Evolutionary conservation across 2,888 invertebrate genomes (phyloP).

Genomic region (Drosophila kanekoi): DNA sequence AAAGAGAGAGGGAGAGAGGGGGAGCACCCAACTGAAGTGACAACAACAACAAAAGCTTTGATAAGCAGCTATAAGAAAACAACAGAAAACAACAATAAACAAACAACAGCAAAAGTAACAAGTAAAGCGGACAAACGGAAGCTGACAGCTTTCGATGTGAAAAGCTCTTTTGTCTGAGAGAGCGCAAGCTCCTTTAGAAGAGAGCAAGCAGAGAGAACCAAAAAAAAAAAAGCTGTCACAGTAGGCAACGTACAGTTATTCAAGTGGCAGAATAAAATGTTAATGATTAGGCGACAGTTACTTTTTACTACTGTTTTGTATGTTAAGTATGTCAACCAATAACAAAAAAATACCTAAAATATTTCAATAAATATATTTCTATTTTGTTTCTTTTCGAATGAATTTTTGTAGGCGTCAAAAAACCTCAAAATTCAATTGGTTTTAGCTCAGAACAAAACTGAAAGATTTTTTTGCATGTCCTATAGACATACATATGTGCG

Average conservation of each 20-base stretch:
- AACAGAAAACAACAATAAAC: conserved; percentile 38
- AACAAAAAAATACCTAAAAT: conserved; percentile 1
- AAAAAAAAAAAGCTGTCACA: conserved; percentile 28
- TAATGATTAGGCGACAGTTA: background rate
- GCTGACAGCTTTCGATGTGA: conserved; percentile 41
- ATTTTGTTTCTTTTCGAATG: conserved; percentile 28
- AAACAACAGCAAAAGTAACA: conserved; percentile 44
- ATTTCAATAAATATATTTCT: background rate
- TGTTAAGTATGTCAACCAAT: conserved; percentile 5
- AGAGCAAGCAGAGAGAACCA: background rate
- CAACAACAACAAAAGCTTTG: conserved; percentile 66
- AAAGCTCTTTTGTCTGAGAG: conserved; percentile 11
- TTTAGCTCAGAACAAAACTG: background rate
- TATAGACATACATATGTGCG: background rate
- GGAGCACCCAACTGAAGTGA: conserved; percentile 34
- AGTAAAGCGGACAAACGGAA: conserved; percentile 54
- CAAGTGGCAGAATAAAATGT: background rate
- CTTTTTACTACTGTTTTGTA: background rate
- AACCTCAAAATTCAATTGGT: conserved; percentile 27
- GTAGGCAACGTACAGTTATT: conserved; percentile 32
- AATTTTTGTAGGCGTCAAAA: conserved; percentile 4
- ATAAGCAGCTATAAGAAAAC: conserved; percentile 53
- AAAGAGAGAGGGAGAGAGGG: background rate
- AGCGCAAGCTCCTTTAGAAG: background rate
- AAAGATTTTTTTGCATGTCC: background rate